Evolutionary conservation across 2,888 invertebrate genomes (phyloP).

Genomic region (Acanthosepion lycidas): DNA sequence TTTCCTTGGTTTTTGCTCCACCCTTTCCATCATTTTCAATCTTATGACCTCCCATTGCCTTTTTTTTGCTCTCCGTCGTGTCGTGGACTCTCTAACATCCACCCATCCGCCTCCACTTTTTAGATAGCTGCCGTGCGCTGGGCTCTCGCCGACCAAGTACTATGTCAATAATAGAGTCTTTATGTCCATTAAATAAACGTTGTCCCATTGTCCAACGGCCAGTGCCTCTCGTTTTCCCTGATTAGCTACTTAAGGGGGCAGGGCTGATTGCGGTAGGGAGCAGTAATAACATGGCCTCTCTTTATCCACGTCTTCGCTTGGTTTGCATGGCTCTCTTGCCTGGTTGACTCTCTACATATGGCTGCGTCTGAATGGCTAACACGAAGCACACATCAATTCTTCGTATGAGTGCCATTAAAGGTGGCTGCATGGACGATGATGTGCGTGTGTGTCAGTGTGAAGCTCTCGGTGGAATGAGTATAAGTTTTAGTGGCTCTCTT

Average conservation of each 20-base stretch:
- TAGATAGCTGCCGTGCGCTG: background rate
- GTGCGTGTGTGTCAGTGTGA: background rate
- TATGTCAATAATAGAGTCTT: conserved; percentile 33
- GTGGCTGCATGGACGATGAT: background rate
- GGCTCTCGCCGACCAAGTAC: background rate
- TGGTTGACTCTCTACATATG: background rate
- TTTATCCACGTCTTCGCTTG: background rate
- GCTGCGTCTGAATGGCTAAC: background rate
- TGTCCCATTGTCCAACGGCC: background rate
- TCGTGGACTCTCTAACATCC: background rate
- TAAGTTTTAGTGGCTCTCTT: background rate
- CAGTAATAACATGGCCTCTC: conserved; percentile 33
- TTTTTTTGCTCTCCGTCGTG: background rate
- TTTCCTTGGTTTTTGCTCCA: background rate
- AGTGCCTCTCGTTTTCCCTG: conserved; percentile 11
- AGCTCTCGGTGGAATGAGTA: background rate
- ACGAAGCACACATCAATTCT: background rate
- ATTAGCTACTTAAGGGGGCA: conserved; percentile 33
- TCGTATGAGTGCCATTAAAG: background rate
- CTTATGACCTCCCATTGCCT: background rate
- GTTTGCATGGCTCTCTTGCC: background rate
- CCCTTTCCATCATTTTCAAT: background rate
- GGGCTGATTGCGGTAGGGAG: background rate
- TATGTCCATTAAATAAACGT: conserved; percentile 23
- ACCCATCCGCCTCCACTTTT: background rate